Percentiles rank a stretch among this genome's conserved stretches.
Conservation (phyloP, 2,113 vertebrate genomes). For the Gobiocypris rarus region DNA sequence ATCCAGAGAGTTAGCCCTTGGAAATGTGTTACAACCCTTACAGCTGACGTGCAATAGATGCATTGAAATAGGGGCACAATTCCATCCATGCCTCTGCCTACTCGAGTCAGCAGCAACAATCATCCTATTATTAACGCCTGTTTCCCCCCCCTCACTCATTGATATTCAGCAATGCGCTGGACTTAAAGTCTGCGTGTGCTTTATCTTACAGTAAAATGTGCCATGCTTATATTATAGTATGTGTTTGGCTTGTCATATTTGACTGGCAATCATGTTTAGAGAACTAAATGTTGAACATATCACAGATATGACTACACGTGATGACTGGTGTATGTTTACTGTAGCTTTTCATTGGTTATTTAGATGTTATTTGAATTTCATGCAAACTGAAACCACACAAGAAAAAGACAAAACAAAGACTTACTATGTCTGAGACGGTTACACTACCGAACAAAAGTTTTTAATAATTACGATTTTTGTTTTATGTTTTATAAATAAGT, state of each 20-base stretch:
- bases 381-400: neutral
- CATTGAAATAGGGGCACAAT: conserved; percentile 79
- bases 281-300: neutral
- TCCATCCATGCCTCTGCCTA: conserved; percentile 84
- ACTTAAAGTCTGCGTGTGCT: conserved; percentile 58
- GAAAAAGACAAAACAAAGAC: neutral
- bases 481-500: no score
- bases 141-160: conserved; percentile 77
- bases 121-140: conserved; percentile 75
- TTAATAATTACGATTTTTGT: neutral
- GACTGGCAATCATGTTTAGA: neutral
- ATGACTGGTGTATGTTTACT: neutral
- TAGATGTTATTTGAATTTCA: conserved; percentile 2
- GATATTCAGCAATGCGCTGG: conserved; percentile 80
- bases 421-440: neutral
- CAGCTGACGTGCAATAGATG: conserved; percentile 72
- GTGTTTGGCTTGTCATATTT: neutral
- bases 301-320: neutral
- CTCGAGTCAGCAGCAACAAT: conserved; percentile 77
- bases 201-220: conserved; percentile 62
- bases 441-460: neutral
- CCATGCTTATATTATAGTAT: conserved; percentile 26
- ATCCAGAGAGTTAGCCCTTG: conserved; percentile 70
- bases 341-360: neutral
- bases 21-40: conserved; percentile 62